Evolutionary conservation across 2,888 invertebrate species (phyloP), one percentile per base, ranked within the genome.

Genomic region (Drosophila nigricruria): DNA sequence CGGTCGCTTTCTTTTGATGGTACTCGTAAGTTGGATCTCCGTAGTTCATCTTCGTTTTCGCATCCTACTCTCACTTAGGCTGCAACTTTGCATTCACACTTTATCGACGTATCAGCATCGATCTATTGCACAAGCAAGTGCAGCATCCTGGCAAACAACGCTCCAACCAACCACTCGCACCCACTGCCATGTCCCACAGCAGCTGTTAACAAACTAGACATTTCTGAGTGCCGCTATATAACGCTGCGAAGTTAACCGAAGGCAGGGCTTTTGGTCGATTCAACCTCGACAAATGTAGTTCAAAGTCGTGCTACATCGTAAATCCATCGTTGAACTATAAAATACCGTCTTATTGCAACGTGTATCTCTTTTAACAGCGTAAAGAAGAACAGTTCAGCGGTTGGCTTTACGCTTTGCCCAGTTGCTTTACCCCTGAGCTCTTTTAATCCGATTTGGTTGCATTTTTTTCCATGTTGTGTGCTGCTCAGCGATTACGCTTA

Each of bases 241-340:
- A 40, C 36, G 63, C 53, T 40, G 52, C 27, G 34, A 73, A 77
- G 60, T 77, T 70, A 68, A 77, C 56, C 57, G 61, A 50, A 43
- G 70, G 54, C 59, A 56, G 59, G 57, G 62, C 36, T 49, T 62
- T 61, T 65, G 53, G 59, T 42, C 54, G 52, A 36, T 12, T 68
- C 63, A 73, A 66, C 73, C 73, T 75, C 68, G 71, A 70, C 77
- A 89, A 85, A 87, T 89, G 82, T 89, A 89, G 86, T 83, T 80
- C 83, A 81, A 89, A 89, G 86, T 87, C 87, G 78, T 73, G 71
- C 77, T 70, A 87, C 79, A 78, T 78, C 81, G 83, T 86, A 87
- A 88, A 89, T 88, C 88, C 89, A 87, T 81, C 88, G 88, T 79
- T 89, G 79, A 87, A 90, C 88, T 87, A 89, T 90, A 89, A 88